Conservation (phyloP, 2,797 vertebrate genomes). For the Psittacula derbiana region DNA sequence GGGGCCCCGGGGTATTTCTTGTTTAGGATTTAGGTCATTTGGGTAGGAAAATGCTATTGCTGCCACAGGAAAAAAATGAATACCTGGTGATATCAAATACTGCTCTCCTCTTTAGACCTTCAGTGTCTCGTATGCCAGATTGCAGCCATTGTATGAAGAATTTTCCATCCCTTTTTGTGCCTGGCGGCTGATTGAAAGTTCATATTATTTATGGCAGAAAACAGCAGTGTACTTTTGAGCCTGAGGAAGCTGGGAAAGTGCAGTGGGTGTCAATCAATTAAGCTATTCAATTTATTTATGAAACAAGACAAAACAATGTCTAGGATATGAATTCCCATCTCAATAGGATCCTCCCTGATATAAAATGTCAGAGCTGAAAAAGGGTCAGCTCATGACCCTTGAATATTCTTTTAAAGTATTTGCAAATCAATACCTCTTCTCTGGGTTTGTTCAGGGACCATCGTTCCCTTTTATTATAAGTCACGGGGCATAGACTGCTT, state of each 20-base stretch:
- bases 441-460: slow-evolving; percentile 55
- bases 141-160: slow-evolving; percentile 60
- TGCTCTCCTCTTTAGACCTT: not conserved
- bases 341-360: slow-evolving; percentile 67
- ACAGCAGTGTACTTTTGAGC: slow-evolving; percentile 67
- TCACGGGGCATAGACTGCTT: slow-evolving; percentile 41
- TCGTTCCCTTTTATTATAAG: slow-evolving; percentile 49
- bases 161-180: slow-evolving; percentile 57
- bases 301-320: slow-evolving; percentile 70
- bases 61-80: not conserved
- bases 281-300: slow-evolving; percentile 71
- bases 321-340: slow-evolving; percentile 69
- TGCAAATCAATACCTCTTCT: slow-evolving; percentile 70
- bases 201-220: slow-evolving; percentile 70
- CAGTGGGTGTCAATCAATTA: slow-evolving; percentile 70
- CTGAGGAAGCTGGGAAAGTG: slow-evolving; percentile 67
- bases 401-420: slow-evolving; percentile 71
- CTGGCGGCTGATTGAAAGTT: slow-evolving; percentile 54
- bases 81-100: slow-evolving; percentile 40
- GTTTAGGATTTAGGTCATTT: not conserved
- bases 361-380: slow-evolving; percentile 70
- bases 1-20: not conserved
- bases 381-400: slow-evolving; percentile 67
- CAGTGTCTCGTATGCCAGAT: slow-evolving; percentile 42
- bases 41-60: not conserved